Base-by-base conservation (phyloP, 2,797 vertebrate genomes). In the Poecilia velifera region DNA sequence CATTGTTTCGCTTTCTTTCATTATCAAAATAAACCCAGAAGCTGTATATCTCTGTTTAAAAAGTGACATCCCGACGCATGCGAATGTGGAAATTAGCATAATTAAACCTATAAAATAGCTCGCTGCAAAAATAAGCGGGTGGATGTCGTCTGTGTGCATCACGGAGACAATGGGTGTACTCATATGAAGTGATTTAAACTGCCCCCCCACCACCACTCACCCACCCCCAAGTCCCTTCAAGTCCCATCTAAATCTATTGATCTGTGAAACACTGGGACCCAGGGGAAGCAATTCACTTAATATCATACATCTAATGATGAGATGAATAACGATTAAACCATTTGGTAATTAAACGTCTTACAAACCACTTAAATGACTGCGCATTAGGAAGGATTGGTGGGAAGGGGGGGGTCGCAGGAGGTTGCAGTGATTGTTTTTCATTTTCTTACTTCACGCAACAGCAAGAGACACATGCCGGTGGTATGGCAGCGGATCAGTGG, bases 301-400 rank as follows among this genome's bases (percentile, higher is more conserved):
- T 95, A 92, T 97, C 97, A 96, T 96, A 97, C 96, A 97, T 97
- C 97, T 97, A 97, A 98, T 98, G 96, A 98, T 96, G 96, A 97
- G 96, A 98, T 97, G 97, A 98, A 97, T 97, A 97, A 97, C 96
- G 96, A 98, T 97, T 96, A 97, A 95, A 97, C 96, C 94, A 96
- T 97, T 97, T 97, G 96, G 96, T 98, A 99, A 98, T 98, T 98
- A 99, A 98, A 97, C 92, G 80, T 97, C 96, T 97, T 98, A 97
- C 96, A 97, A 98, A 97, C 95, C 96, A 97, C 97, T 97, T 97
- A 97, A 97, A 95, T 97, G 96, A 97, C 94, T 96, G 92, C 93
- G 94, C 77, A 89, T 96, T 96, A 96, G 91, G 90, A 96, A n/a
- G 41, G 90, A 22, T 9, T 53, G 51, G 51, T 53, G 96, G 97